A percentile compares a stretch with the other conserved stretches of the same genome.
These are phyloP conservation scores for Parasteatoda lunata DNA, from an alignment of 2,888 invertebrate genomes.

Conservation along the genomic window DNA sequence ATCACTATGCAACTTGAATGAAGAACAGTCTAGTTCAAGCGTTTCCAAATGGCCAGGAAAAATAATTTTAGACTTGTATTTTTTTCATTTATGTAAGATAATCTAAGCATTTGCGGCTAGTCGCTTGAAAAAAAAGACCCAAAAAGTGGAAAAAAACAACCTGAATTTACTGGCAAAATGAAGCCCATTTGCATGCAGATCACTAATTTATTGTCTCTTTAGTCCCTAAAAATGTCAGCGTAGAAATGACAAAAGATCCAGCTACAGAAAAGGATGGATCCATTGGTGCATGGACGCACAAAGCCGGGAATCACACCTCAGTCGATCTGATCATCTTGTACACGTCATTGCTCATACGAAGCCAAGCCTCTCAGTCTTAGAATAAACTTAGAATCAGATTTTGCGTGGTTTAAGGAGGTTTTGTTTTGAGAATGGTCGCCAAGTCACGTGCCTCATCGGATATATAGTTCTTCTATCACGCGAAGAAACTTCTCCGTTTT, in stretches of 20 bases:
- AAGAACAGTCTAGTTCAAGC: too few relatives aligned
- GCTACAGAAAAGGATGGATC: background rate
- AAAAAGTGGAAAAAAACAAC: background rate
- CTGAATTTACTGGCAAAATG: background rate
- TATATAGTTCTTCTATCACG: constrained; percentile 9
- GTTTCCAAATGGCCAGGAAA: too few relatives aligned
- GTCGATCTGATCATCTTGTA: constrained; percentile 43
- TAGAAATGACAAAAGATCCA: constrained; percentile 10
- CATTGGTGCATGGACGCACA: constrained; percentile 61
- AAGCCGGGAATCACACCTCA: constrained; percentile 68
- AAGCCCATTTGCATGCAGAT: constrained; percentile 47
- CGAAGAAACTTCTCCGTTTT: constrained; percentile 11
- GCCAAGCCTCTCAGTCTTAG: background rate
- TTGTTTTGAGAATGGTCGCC: background rate
- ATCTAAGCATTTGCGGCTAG: background rate
- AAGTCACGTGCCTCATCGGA: constrained; percentile 19
- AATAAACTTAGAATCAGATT: background rate
- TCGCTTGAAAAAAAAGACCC: background rate
- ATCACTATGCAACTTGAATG: too few relatives aligned
- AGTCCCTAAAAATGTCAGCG: constrained; percentile 22
- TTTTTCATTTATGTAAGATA: background rate
- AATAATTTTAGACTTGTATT: too few relatives aligned
- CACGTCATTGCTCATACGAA: constrained; percentile 37
- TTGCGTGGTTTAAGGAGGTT: background rate
- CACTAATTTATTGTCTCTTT: constrained; percentile 39